Evolutionary conservation across 2,888 invertebrate species (phyloP).

Genomic region (Andrena trimmerana): DNA sequence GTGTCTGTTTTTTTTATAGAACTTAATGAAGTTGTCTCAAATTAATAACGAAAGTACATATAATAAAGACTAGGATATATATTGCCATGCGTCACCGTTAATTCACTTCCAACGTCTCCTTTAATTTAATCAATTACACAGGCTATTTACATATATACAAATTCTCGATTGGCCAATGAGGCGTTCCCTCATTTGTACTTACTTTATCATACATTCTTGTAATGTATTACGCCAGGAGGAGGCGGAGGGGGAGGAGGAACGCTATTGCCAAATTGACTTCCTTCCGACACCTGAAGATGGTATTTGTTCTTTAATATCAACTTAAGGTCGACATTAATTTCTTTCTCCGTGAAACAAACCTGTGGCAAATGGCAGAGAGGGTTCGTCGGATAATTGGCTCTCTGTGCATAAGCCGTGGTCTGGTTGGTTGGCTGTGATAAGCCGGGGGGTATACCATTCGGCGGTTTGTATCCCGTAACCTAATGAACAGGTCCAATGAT

Average conservation of each 20-base stretch:
- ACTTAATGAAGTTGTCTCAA: background rate
- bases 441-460: constrained; percentile 79
- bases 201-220: constrained; percentile 77
- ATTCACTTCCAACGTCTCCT: constrained; percentile 25
- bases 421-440: constrained; percentile 80
- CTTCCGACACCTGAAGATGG: constrained; percentile 74
- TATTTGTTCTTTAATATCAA: constrained; percentile 13
- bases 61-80: constrained; percentile 21
- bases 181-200: constrained; percentile 37
- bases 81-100: background rate
- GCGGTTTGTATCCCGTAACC: constrained; percentile 82
- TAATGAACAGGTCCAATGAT: constrained; percentile 49
- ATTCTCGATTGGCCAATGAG: constrained; percentile 28
- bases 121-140: constrained; percentile 64
- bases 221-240: constrained; percentile 78
- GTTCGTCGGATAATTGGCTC: constrained; percentile 80
- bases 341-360: constrained; percentile 66
- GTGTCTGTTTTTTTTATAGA: constrained; percentile 17
- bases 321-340: background rate
- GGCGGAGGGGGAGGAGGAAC: constrained; percentile 73
- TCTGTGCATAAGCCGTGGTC: constrained; percentile 78
- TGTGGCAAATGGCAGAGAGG: constrained; percentile 81
- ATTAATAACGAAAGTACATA: constrained; percentile 16
- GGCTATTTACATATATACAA: constrained; percentile 73
- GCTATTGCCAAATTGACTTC: constrained; percentile 77